These are phyloP conservation scores for Drosophila tani DNA, from an alignment of 1,140 invertebrate genomes.

Conservation along the genomic window DNA sequence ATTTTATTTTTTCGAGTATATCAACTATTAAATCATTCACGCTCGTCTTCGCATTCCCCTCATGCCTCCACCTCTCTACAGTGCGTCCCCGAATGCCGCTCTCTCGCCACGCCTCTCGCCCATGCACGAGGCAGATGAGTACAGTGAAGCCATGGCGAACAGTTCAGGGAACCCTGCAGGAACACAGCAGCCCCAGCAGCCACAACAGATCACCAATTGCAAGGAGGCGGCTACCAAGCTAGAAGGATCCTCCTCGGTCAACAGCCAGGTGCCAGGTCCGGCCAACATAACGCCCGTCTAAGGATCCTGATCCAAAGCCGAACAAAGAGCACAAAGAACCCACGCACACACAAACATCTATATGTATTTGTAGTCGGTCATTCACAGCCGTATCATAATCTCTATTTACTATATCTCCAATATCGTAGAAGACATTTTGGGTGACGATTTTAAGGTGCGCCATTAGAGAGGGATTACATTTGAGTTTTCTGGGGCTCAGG, in stretches of 20 bases:
- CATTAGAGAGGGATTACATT: constrained; percentile 39
- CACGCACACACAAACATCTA: constrained; percentile 26
- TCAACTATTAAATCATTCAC: constrained; percentile 42
- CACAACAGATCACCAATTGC: constrained; percentile 48
- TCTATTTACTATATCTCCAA: constrained; percentile 36
- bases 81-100: constrained; percentile 64
- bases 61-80: constrained; percentile 37
- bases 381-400: constrained; percentile 48
- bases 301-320: constrained; percentile 1
- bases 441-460: constrained; percentile 54
- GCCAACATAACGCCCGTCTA: constrained; percentile 73
- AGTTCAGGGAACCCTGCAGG: constrained; percentile 12
- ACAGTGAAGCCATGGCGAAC: constrained; percentile 52
- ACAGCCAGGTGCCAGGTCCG: constrained; percentile 31
- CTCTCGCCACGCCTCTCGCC: constrained; percentile 77
- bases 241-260: constrained; percentile 41
- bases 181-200: constrained; percentile 17
- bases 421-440: constrained; percentile 53
- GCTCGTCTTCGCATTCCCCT: constrained; percentile 42
- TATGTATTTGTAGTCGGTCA: constrained; percentile 48
- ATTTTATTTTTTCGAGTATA: not conserved
- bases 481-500: constrained; percentile 59
- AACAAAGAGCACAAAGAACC: constrained; percentile 28
- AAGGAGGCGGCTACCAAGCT: constrained; percentile 67
- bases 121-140: constrained; percentile 81